Evolutionary conservation across 2,888 invertebrate species (phyloP), one percentile per base, ranked within the genome.

Genomic region (Lordiphosa andalusiaca): DNA sequence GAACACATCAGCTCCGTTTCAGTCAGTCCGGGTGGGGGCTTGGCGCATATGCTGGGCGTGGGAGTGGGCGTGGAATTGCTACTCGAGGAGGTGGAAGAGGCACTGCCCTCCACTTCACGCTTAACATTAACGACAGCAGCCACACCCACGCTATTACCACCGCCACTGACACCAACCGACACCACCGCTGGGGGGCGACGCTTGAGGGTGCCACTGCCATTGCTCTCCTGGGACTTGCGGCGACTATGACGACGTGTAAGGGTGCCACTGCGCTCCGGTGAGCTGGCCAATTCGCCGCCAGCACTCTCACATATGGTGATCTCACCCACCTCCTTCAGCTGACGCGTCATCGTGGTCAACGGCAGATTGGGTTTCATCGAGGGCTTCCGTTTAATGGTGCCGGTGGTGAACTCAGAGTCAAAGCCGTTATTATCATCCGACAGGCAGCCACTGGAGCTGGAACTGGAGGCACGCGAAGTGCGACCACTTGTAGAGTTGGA

Each of bases 331-430:
- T 97, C 96, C 85, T 96, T 96, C 57, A 97, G 90, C 84, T 96
- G 96, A 10, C 97, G 91, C 2, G 97, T 97, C 90, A 96, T 97
- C 86, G 95, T 95, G 3, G 97, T 97, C 67, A 97, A 88, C 0
- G 97, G 97, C 47, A 97, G 92, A 89, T 96, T 96, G 6, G 97
- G 96, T 88, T 95, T 95, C 94, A 96, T 95, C 13, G 96, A 95
- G 0, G 97, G 97, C 87, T 97, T 97, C 42, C 97, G 92, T 88
- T 97, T 97, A 61, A 97, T 97, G 33, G 97, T 97, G 33, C 94
- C 94, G 89, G 93, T 94, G 55, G 94, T 93, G 85, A 94, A 94
- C 87, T 94, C 94, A 66, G 93, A 93, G 86, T 94, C 94, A 76
- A 94, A 94, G 13, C 93, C 93, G 80, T 91, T 92, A 83, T 91